A percentile compares a stretch with the other conserved stretches of the same genome.
Conservation (phyloP, 2,797 vertebrate species). For the Acanthurus lineatus region DNA sequence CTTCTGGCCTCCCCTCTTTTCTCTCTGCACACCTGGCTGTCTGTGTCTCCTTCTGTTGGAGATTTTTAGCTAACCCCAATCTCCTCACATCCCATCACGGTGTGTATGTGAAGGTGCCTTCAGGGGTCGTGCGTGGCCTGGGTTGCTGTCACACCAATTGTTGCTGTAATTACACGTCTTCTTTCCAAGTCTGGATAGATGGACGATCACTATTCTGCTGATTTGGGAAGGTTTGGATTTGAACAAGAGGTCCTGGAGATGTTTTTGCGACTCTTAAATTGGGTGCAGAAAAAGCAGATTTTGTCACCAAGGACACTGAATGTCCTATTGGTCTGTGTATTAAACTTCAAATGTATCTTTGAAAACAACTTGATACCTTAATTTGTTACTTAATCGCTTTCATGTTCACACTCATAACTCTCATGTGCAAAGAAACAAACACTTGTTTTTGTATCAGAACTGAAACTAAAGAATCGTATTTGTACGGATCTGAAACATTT, state of each 20-base stretch:
- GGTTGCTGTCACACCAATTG: conserved; percentile 66
- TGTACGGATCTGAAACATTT: neutral
- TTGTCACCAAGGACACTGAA: neutral
- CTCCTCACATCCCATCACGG: conserved; percentile 63
- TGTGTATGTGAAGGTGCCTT: conserved; percentile 48
- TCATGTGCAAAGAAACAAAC: neutral
- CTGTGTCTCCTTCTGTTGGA: conserved; percentile 37
- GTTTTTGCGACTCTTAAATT: conserved; percentile 41
- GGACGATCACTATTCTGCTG: conserved; percentile 43
- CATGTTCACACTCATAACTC: too few species aligned
- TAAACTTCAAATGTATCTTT: too few species aligned
- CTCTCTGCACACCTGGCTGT: conserved; percentile 22
- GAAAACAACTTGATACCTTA: too few species aligned
- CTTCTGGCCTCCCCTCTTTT: conserved; percentile 28
- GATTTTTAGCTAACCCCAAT: conserved; percentile 68
- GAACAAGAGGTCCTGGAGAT: conserved; percentile 44
- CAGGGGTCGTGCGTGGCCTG: conserved; percentile 50
- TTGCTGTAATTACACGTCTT: conserved; percentile 62
- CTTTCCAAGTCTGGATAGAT: conserved; percentile 38
- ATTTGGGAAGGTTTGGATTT: conserved; percentile 45
- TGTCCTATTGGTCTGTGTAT: too few species aligned
- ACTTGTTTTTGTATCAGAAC: neutral
- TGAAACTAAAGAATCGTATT: neutral
- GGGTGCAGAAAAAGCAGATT: conserved; percentile 34
- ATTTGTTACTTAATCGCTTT: too few species aligned